phyloP scores from a whole-genome alignment of 1,140 invertebrate species.

The Nasonia vitripennis region DNA sequence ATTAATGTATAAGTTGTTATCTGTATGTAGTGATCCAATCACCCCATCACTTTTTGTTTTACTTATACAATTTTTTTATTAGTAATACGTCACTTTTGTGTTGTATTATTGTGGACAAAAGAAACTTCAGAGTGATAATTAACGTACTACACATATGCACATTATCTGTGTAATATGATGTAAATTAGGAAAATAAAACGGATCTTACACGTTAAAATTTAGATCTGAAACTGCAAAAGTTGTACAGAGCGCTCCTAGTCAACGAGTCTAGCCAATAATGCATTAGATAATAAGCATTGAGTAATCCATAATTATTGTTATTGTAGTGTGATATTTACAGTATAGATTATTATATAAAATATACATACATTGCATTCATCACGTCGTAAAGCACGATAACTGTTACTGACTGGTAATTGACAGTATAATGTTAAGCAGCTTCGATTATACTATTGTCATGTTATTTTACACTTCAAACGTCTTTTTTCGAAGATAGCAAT shows the following conservation, averaged over 20 bases:
- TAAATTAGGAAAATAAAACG: conserved; percentile 10
- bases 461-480: conserved; percentile 23
- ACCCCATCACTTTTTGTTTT: conserved; percentile 1
- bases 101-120: background rate
- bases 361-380: conserved; percentile 46
- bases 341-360: conserved; percentile 44
- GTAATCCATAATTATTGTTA: conserved; percentile 51
- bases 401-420: conserved; percentile 30
- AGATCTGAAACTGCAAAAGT: conserved; percentile 19
- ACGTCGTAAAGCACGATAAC: conserved; percentile 37
- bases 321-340: conserved; percentile 43
- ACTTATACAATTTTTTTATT: conserved; percentile 5
- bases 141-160: background rate
- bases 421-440: conserved; percentile 6
- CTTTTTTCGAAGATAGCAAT: conserved; percentile 27
- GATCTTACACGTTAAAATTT: conserved; percentile 14
- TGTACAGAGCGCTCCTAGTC: conserved; percentile 59
- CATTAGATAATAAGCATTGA: conserved; percentile 52
- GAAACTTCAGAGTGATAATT: conserved; percentile 4
- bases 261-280: conserved; percentile 59
- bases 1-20: conserved; percentile 6
- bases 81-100: background rate
- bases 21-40: background rate
- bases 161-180: background rate
- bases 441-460: conserved; percentile 27